Evolutionary conservation across 2,113 vertebrate genomes (phyloP).

Genomic region (Gallinago jamesoni): DNA sequence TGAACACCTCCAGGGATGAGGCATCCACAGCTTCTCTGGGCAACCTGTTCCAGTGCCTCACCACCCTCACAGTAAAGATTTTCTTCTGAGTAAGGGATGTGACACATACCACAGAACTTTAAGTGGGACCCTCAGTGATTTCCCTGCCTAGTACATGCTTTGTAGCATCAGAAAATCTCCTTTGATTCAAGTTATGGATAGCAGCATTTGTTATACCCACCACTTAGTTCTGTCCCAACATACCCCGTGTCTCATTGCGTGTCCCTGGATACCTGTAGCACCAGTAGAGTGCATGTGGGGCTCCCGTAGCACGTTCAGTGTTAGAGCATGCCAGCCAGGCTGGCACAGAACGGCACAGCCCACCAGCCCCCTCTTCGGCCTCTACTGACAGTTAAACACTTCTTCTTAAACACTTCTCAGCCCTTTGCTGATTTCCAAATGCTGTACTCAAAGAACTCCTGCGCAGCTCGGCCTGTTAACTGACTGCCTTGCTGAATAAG

Average conservation of each 20-base stretch:
- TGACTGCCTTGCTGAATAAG: neutral
- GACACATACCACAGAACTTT: neutral
- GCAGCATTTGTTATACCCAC: neutral
- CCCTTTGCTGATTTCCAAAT: neutral
- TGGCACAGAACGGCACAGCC: neutral
- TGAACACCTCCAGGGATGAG: no score
- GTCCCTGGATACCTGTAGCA: neutral
- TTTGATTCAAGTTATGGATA: neutral
- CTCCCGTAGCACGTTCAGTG: neutral
- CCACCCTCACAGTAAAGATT: no score
- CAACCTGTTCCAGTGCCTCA: no score
- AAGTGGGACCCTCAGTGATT: fast-evolving
- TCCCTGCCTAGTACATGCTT: neutral
- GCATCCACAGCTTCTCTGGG: no score
- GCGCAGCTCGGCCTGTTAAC: neutral
- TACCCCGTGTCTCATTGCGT: neutral
- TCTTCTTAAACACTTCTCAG: neutral
- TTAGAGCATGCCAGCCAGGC: neutral
- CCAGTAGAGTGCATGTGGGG: neutral
- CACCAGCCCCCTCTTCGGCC: neutral
- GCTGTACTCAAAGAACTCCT: neutral
- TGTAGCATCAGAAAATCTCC: neutral
- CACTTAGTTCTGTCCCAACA: neutral
- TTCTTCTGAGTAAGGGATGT: no score
- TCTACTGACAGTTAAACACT: neutral